These are phyloP conservation scores for rabbit (Oryctolagus cuniculus) DNA, from an alignment of 2,113 vertebrate species.

Conservation along the genomic window DNA sequence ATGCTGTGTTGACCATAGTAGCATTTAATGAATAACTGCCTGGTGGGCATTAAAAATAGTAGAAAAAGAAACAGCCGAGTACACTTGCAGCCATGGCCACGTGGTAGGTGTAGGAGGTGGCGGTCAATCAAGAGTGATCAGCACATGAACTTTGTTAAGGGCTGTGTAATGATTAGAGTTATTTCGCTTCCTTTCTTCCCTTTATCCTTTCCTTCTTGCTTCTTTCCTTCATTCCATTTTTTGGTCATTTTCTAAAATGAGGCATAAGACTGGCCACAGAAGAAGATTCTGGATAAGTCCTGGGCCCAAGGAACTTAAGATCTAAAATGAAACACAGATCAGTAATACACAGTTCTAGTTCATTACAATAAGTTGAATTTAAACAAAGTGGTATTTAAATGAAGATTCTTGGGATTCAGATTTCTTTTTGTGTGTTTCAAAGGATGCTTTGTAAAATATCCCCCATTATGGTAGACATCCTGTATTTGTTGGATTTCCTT, in stretches of 20 bases:
- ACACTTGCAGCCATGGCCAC: not conserved
- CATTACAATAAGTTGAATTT: not conserved
- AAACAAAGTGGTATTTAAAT: not conserved
- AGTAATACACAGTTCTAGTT: conserved; percentile 2
- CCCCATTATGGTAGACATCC: not conserved
- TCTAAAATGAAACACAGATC: not conserved
- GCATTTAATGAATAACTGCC: not conserved
- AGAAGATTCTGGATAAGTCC: not conserved
- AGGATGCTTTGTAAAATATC: conserved; percentile 30
- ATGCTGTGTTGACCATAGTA: not conserved
- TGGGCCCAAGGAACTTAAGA: not conserved
- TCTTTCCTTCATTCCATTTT: not conserved
- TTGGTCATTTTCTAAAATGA: not conserved
- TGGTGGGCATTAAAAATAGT: not conserved
- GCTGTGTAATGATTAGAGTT: not conserved
- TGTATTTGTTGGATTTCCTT: no score
- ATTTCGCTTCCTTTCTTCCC: not conserved
- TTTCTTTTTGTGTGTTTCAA: not conserved
- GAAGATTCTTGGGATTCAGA: conserved; percentile 23
- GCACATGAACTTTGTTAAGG: not conserved
- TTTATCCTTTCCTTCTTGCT: not conserved
- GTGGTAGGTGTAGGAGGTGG: not conserved
- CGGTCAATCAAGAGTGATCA: not conserved
- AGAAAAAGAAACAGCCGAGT: not conserved
- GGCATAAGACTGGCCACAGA: not conserved